These are phyloP conservation scores for Erebia epiphron DNA, from an alignment of 2,888 invertebrate species.

Conservation along the genomic window DNA sequence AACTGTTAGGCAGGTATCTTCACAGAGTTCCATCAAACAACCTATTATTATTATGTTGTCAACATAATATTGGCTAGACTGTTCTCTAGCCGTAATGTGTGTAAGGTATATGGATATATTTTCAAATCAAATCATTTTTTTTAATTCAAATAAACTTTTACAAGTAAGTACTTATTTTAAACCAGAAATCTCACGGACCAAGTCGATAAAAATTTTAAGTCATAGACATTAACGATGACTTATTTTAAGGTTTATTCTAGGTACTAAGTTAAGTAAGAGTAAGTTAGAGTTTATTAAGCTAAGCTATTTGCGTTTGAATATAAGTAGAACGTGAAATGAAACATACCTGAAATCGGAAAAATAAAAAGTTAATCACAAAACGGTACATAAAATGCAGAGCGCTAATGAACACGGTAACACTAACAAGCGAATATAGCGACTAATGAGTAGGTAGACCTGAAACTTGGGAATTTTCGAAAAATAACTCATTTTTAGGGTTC, in stretches of 20 bases:
- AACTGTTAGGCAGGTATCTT: background rate
- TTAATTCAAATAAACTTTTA: no score
- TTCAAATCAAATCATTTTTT: no score
- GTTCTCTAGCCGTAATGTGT: no score
- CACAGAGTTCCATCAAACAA: background rate
- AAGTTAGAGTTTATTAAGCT: no score
- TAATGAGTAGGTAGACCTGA: slow-evolving; percentile 56
- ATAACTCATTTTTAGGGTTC: background rate
- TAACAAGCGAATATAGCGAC: slow-evolving; percentile 48
- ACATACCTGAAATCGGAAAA: background rate
- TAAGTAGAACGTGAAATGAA: background rate
- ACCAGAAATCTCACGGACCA: no score
- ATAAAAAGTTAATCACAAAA: slow-evolving; percentile 21
- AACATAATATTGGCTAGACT: background rate
- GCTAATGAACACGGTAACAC: slow-evolving; percentile 63
- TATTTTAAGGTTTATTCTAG: no score
- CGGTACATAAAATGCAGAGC: slow-evolving; percentile 28
- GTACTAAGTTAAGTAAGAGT: no score
- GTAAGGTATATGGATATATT: no score
- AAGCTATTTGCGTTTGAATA: background rate
- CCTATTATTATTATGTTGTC: background rate
- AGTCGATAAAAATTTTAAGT: no score
- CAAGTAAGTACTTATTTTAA: no score
- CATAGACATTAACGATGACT: no score
- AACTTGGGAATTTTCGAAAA: background rate